phyloP scores from a whole-genome alignment of 1,140 invertebrate genomes.

The Alviniconcha marisindica region DNA sequence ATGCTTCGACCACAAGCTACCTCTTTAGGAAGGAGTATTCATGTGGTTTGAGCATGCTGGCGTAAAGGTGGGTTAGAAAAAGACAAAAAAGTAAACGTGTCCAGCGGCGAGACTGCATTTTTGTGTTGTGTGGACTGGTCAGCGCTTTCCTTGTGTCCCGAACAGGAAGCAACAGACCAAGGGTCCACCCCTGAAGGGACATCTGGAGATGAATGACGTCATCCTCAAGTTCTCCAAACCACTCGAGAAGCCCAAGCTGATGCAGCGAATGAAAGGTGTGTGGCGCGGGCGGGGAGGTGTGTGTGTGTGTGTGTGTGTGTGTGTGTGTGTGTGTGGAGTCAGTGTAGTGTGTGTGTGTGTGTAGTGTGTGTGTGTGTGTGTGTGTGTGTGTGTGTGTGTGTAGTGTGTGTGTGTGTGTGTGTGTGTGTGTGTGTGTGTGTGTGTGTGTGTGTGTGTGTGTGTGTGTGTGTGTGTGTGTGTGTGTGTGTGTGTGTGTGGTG shows the following conservation, averaged over 20 bases:
- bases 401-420: not conserved
- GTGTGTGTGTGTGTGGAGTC: not conserved
- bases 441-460: not conserved
- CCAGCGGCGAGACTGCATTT: too few relatives aligned
- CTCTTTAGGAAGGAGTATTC: too few relatives aligned
- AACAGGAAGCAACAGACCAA: constrained; percentile 26
- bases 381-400: not conserved
- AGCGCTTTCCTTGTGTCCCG: too few relatives aligned
- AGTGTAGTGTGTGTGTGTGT: constrained; percentile 2
- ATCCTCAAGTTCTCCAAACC: constrained; percentile 59
- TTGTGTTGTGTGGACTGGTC: too few relatives aligned
- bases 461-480: not conserved
- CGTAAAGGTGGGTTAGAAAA: too few relatives aligned
- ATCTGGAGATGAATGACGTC: constrained; percentile 49
- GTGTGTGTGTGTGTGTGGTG: too few relatives aligned
- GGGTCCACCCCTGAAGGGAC: constrained; percentile 28
- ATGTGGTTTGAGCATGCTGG: too few relatives aligned
- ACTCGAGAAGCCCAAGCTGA: constrained; percentile 55
- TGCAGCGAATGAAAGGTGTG: constrained; percentile 37
- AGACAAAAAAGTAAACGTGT: too few relatives aligned
- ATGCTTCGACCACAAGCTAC: too few relatives aligned
- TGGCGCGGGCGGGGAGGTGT: not conserved
- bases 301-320: constrained; percentile 1
- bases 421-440: not conserved
- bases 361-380: not conserved